Evolutionary conservation across 2,797 vertebrate genomes (phyloP), one percentile per base, ranked within the genome.

Genomic region (Hypotaenidia okinawae): DNA sequence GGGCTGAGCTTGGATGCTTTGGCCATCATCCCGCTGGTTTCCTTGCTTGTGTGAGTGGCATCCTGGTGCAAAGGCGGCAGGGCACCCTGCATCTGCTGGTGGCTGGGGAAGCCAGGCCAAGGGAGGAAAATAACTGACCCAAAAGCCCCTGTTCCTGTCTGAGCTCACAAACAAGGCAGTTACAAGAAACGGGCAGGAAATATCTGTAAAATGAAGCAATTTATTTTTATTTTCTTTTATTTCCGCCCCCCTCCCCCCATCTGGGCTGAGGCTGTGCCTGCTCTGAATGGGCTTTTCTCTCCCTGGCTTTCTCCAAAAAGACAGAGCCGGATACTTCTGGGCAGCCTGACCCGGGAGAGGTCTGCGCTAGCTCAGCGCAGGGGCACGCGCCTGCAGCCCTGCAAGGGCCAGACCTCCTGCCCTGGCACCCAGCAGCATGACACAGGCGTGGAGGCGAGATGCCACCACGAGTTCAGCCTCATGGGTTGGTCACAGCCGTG

Each of bases 221-320:
- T 95, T 39, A 39, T 37, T 16, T 52, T 41, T 51, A 39, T 35
- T 32, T 8, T 24, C 23, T 43, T 33, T 37, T 49, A 49, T 49
- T 23, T 37, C 11, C 37, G 11, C 43, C 47, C 47, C 22, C 47
- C 21, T 23, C 47, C 32, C 14, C 62, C 63, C 47, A 5, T 70
- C 78, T 85, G 81, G 64, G 37, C 57, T 5, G 78, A 92, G 79
- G 84, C 64, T 78, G 72, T 41, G 72, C 57, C 66, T 64, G 79
- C 90, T 87, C 68, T 90, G 51, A 95, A 97, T 63, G 77, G 90
- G 80, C 88, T 97, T 94, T 94, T 94, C 93, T 95, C 90, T 96
- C 58, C 25, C 55, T 37, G 72, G 6, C 63, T 32, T 19, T 33
- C 58, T 94, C 39, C 54, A 3, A 24, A 93, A 45, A 41, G 84